Evolutionary conservation across 2,113 vertebrate genomes (phyloP).

Genomic region (Holacanthus passer): DNA sequence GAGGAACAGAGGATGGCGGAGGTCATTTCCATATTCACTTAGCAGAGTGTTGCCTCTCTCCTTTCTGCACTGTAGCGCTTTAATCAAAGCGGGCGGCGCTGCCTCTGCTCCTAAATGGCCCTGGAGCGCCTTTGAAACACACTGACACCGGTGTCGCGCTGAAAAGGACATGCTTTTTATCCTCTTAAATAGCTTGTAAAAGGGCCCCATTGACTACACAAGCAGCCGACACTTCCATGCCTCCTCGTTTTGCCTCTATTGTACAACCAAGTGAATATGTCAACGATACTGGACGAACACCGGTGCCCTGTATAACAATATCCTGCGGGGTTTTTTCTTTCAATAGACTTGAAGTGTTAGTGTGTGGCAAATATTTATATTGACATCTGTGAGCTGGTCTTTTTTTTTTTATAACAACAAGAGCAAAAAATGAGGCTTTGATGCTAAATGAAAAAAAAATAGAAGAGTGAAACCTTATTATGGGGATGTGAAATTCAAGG

Average conservation of each 20-base stretch:
- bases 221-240: slow-evolving; percentile 65
- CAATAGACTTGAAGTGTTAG: slow-evolving; percentile 23
- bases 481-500: slow-evolving; percentile 48
- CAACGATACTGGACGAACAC: slow-evolving; percentile 57
- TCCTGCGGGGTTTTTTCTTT: slow-evolving; percentile 15
- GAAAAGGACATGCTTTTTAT: slow-evolving; percentile 79
- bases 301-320: slow-evolving; percentile 46
- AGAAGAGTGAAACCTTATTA: slow-evolving; percentile 30
- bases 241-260: slow-evolving; percentile 68
- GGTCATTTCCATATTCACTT: slow-evolving; percentile 81
- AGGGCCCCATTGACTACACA: slow-evolving; percentile 78
- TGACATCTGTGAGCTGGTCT: slow-evolving; percentile 29
- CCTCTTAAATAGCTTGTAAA: slow-evolving; percentile 79
- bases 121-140: slow-evolving; percentile 78
- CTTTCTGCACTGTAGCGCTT: slow-evolving; percentile 69
- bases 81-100: slow-evolving; percentile 76
- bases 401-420: too few species aligned
- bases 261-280: slow-evolving; percentile 62
- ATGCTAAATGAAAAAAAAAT: slow-evolving; percentile 15
- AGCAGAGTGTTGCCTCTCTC: slow-evolving; percentile 64
- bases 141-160: slow-evolving; percentile 71
- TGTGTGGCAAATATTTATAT: slow-evolving; percentile 49
- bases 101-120: slow-evolving; percentile 72
- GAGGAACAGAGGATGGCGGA: slow-evolving; percentile 45
- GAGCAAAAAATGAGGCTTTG: slow-evolving; percentile 6